A percentile compares a stretch with the other conserved stretches of the same genome.
Conservation (phyloP, 2,113 vertebrate species). For the Protobothrops mucrosquamatus region DNA sequence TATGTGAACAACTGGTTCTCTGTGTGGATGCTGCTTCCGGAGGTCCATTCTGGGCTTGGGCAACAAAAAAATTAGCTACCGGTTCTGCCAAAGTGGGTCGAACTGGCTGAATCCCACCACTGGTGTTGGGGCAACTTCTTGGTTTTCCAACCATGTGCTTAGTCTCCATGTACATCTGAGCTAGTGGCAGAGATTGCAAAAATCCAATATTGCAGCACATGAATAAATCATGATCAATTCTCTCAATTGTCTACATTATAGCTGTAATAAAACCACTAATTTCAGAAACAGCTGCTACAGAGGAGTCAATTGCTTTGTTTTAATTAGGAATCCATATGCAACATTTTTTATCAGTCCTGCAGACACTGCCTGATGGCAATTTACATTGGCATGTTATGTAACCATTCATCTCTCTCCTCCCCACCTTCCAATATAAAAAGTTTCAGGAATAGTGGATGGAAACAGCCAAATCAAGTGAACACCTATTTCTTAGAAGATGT, state of each 20-base stretch:
- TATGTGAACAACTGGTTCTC: too few relatives aligned
- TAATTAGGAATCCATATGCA: slow-evolving; percentile 13
- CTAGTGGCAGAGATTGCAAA: not conserved
- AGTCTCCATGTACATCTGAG: not conserved
- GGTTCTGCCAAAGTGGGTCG: too few relatives aligned
- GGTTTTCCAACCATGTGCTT: not conserved
- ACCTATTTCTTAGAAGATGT: not conserved
- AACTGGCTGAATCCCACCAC: too few relatives aligned
- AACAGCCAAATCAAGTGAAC: slow-evolving; percentile 38
- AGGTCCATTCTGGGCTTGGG: too few relatives aligned
- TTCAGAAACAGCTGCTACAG: not conserved
- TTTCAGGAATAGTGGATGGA: slow-evolving; percentile 3
- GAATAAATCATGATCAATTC: not conserved
- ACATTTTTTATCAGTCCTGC: slow-evolving; percentile 8
- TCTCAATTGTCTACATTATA: not conserved
- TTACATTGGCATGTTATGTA: slow-evolving; percentile 13
- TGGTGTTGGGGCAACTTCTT: not conserved
- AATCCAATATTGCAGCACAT: not conserved
- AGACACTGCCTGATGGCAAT: slow-evolving; percentile 25
- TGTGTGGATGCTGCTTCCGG: too few relatives aligned
- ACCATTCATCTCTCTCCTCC: not conserved
- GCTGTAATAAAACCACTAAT: not conserved
- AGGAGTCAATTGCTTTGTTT: slow-evolving; percentile 15
- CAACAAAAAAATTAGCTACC: too few relatives aligned
- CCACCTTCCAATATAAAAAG: slow-evolving; percentile 26